Evolutionary conservation across 2,113 vertebrate genomes (phyloP).

Genomic region (Odontophorus gujanensis): DNA sequence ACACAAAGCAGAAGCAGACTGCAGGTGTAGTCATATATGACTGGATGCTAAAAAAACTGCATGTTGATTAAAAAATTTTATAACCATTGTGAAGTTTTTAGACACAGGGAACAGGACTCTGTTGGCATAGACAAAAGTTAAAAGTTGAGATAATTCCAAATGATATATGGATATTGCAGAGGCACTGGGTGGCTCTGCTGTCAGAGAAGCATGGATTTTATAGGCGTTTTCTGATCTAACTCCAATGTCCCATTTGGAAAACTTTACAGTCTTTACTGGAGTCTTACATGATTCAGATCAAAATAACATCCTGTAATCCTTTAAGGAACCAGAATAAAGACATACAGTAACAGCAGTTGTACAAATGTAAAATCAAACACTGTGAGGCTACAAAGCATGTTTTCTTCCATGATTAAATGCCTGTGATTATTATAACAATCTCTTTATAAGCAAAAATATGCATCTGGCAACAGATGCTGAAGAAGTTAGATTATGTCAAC

Average conservation of each 20-base stretch:
- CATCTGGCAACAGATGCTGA: neutral
- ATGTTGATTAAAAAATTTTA: neutral
- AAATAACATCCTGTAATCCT: neutral
- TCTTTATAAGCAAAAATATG: neutral
- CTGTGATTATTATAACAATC: neutral
- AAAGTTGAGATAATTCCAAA: neutral
- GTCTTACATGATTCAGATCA: neutral
- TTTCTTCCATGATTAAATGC: neutral
- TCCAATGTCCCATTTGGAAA: neutral
- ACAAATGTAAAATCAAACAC: conserved; percentile 2
- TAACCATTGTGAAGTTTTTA: neutral
- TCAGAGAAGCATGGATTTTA: neutral
- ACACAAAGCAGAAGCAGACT: neutral
- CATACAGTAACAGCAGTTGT: neutral
- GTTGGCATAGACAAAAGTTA: neutral
- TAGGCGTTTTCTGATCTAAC: neutral
- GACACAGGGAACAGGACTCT: neutral
- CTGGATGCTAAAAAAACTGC: neutral
- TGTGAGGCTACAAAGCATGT: neutral
- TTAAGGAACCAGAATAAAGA: neutral
- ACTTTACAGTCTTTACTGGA: neutral
- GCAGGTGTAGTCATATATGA: neutral
- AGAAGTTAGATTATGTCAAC: neutral
- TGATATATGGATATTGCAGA: neutral
- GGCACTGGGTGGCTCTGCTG: neutral